A percentile compares a stretch with the other conserved stretches of the same genome.
Conservation (phyloP, 2,888 invertebrate species). For the Caenorhabditis sp. region DNA sequence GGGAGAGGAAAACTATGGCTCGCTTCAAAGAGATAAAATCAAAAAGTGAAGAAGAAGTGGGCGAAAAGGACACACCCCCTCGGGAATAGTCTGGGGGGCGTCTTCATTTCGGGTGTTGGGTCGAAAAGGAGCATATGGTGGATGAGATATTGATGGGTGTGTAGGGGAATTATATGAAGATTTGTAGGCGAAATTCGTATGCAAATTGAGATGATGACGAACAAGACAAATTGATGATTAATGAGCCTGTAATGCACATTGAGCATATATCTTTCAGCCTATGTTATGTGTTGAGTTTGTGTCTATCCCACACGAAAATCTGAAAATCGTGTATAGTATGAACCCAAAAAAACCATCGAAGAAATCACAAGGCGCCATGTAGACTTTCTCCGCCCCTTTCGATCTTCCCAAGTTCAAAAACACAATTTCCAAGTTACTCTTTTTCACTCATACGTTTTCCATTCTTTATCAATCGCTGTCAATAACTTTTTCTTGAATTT, state of each 20-base stretch:
- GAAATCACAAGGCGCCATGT: not conserved
- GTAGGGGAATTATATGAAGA: constrained; percentile 46
- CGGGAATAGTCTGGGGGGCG: constrained; percentile 12
- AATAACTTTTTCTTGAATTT: not conserved
- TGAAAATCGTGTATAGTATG: not conserved
- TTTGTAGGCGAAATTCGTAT: constrained; percentile 29
- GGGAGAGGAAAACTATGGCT: constrained; percentile 10
- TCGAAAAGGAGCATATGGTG: constrained; percentile 45
- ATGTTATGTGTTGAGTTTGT: too few relatives aligned
- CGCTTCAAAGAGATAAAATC: constrained; percentile 54
- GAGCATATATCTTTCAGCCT: too few relatives aligned
- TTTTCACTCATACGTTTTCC: not conserved
- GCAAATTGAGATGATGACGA: not conserved
- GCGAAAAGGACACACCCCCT: constrained; percentile 55
- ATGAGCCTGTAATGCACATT: too few relatives aligned
- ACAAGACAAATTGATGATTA: constrained; percentile 2
- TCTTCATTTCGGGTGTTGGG: constrained; percentile 2
- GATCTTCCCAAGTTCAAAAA: constrained; percentile 28
- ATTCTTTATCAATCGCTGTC: not conserved
- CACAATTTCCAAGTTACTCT: constrained; percentile 1
- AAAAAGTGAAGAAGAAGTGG: constrained; percentile 57
- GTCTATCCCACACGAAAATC: too few relatives aligned
- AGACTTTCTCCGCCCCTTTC: not conserved
- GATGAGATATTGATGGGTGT: constrained; percentile 43
- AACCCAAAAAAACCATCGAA: not conserved